A percentile compares a stretch with the other conserved stretches of the same genome.
phyloP scores from a whole-genome alignment of 2,888 invertebrate genomes.

The Teleiodes luculella region DNA sequence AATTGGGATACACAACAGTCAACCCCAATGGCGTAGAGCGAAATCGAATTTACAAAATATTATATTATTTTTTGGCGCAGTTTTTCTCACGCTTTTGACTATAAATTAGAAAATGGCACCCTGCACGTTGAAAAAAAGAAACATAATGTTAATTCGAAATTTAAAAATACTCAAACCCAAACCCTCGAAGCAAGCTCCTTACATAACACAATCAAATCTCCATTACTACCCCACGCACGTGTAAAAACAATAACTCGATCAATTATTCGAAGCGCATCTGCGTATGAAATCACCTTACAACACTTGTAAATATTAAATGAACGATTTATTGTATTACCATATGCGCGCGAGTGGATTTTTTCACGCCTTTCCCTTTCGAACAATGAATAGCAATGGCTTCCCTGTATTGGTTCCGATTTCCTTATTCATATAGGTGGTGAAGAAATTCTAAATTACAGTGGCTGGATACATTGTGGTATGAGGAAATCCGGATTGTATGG shows the following conservation, averaged over 20 bases:
- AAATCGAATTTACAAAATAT: too few relatives aligned
- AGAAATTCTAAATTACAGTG: not conserved
- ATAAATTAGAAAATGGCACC: too few relatives aligned
- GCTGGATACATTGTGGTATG: not conserved
- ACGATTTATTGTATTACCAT: not conserved
- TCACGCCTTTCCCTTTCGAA: slow-evolving; percentile 19
- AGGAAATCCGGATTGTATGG: not conserved
- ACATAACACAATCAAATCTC: not conserved
- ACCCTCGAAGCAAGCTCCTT: not conserved
- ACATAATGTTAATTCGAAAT: too few relatives aligned
- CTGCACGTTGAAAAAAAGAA: too few relatives aligned
- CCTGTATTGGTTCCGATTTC: slow-evolving; percentile 14
- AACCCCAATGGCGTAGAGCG: too few relatives aligned
- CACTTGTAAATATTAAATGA: not conserved
- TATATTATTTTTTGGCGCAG: too few relatives aligned
- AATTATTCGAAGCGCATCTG: slow-evolving; percentile 4
- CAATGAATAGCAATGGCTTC: slow-evolving; percentile 15
- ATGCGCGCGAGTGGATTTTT: slow-evolving; percentile 5
- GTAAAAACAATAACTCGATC: not conserved
- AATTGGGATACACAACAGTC: too few relatives aligned
- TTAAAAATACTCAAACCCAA: too few relatives aligned
- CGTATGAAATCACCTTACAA: slow-evolving; percentile 1
- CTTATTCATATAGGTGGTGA: not conserved
- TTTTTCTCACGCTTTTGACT: too few relatives aligned
- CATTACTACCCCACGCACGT: not conserved